phyloP scores from a whole-genome alignment of 1,140 invertebrate genomes.

The Apocrypta bakeri region DNA sequence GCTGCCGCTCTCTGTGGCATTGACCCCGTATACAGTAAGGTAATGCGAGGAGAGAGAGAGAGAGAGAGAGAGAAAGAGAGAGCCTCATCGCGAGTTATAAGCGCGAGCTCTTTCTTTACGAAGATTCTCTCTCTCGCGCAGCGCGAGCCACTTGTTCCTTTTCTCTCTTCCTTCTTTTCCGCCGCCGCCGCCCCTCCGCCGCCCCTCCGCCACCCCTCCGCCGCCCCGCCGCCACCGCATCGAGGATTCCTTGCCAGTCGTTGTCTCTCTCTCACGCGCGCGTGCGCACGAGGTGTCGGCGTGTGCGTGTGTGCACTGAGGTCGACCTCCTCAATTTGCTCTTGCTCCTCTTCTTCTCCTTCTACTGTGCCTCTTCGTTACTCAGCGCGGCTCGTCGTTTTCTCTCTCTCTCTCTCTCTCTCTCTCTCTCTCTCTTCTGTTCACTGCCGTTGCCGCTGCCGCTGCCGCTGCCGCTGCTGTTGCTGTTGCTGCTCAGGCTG shows the following conservation, averaged over 20 bases:
- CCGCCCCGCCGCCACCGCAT: too few relatives aligned
- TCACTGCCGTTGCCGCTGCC: not conserved
- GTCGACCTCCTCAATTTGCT: slow-evolving; percentile 39
- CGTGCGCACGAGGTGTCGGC: slow-evolving; percentile 23
- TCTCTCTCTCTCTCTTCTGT: too few relatives aligned
- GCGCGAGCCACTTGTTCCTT: slow-evolving; percentile 51
- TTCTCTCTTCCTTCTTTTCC: slow-evolving; percentile 38
- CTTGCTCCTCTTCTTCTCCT: not conserved
- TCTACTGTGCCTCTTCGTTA: too few relatives aligned
- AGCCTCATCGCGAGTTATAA: slow-evolving; percentile 34
- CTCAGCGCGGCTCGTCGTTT: not conserved
- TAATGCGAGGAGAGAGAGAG: slow-evolving; percentile 40
- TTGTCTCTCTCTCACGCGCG: slow-evolving; percentile 48
- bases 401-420: too few relatives aligned
- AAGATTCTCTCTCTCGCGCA: slow-evolving; percentile 37
- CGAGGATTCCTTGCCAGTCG: slow-evolving; percentile 46
- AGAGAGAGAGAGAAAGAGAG: slow-evolving; percentile 14
- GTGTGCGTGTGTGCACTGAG: slow-evolving; percentile 24
- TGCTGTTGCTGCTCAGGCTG: not conserved
- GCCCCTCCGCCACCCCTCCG: not conserved
- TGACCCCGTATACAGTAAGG: slow-evolving; percentile 52
- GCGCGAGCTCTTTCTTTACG: slow-evolving; percentile 44
- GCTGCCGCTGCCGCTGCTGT: slow-evolving; percentile 6
- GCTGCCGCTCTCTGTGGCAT: slow-evolving; percentile 49
- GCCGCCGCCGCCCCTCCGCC: slow-evolving; percentile 6